These are phyloP conservation scores for Ophthalmolycus amberensis DNA, from an alignment of 2,113 vertebrate species.

Conservation along the genomic window DNA sequence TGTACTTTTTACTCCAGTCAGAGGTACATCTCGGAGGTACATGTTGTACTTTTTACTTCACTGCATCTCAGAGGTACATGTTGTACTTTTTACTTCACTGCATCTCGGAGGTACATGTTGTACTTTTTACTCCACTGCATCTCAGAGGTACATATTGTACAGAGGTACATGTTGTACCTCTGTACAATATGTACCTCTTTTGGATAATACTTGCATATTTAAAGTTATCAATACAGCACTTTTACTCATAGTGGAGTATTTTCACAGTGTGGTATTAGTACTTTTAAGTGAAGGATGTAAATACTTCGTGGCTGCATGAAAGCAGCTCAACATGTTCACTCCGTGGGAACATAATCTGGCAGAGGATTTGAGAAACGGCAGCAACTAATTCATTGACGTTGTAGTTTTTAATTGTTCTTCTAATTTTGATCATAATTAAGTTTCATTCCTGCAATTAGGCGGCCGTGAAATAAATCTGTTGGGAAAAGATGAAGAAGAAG, in stretches of 20 bases:
- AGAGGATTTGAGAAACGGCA: slow-evolving; percentile 29
- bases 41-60: no score
- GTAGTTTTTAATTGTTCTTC: slow-evolving; percentile 55
- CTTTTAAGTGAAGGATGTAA: not conserved
- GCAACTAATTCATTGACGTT: slow-evolving; percentile 7
- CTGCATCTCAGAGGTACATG: no score
- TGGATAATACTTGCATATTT: no score
- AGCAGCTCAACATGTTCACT: slow-evolving; percentile 4
- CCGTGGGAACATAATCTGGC: not conserved
- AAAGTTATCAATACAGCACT: not conserved
- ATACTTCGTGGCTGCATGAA: not conserved
- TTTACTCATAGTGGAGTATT: not conserved
- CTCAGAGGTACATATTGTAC: no score
- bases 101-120: no score
- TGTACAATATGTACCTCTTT: no score
- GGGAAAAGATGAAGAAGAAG: not conserved
- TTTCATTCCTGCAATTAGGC: slow-evolving; percentile 31
- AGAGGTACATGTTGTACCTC: no score
- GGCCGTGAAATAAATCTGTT: slow-evolving; percentile 36
- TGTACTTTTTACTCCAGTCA: no score
- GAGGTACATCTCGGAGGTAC: no score
- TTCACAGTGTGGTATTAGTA: not conserved
- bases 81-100: no score
- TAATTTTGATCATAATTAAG: slow-evolving; percentile 44
- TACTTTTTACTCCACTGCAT: no score